Base-by-base conservation (phyloP, 2,113 vertebrate genomes). In the Rhinichthys klamathensis region DNA sequence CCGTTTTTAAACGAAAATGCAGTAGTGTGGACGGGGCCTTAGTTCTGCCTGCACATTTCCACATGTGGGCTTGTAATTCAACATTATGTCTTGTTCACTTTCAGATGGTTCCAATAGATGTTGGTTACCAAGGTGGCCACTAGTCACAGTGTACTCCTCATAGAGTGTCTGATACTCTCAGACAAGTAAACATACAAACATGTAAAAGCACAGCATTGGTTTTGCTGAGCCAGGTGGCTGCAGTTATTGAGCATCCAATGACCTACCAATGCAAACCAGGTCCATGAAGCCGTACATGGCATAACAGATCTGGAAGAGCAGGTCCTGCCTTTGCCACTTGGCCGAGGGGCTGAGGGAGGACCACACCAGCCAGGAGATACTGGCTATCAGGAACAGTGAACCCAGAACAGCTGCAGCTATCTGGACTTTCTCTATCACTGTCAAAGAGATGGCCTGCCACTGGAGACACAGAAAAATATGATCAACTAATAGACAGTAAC, bases 221-320 rank as follows among this genome's bases (percentile, higher is more conserved):
- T 27, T 63, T 27, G 11, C 60, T 65, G 27, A 67, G 63, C 15
- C 27, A 74, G 72, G 23, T 44, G 23, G 12, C 69, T 72, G 70
- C 23, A 44, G 23, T 18, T 54, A 30, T 51, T 76, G 46, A 76
- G 44, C 1, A 30, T 76, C 46, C 16, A 76, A 54, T 32, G 74
- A 54, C 74, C 74, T 79, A 97, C 97, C 96, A 91, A 97, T 95
- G 94, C 96, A 97, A 89, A 97, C 96, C 92, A 97, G 95, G 89
- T 97, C 97, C 97, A 97, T 97, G 94, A 97, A 97, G 91, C 96
- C 96, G 0, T 97, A 97, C 96, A 97, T 96, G 92, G 96, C 96
- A 18, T 97, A 97, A 93, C 97, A 97, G 94, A 97, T 97, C 95
- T 97, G 96, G 94, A 97, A 97, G 91, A 97, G 96, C 90, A 97